phyloP scores from a whole-genome alignment of 2,797 vertebrate genomes.

The Lepilemur septentrionalis region DNA sequence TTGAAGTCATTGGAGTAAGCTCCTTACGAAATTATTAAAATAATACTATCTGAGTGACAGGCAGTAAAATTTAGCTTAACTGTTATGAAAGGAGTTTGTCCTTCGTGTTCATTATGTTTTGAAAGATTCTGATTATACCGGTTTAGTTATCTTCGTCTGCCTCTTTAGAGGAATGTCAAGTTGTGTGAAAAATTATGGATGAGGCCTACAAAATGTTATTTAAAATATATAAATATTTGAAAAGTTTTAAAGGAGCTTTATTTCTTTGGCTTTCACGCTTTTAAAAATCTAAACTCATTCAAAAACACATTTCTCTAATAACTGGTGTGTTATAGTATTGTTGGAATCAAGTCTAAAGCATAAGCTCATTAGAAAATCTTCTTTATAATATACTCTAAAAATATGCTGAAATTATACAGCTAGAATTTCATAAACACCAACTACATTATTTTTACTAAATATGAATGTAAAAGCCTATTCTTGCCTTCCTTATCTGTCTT shows the following conservation, averaged over 20 bases:
- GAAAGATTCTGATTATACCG: background rate
- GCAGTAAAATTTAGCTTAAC: background rate
- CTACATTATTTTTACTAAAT: constrained; percentile 80
- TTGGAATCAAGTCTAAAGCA: background rate
- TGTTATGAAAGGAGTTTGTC: background rate
- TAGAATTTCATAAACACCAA: constrained; percentile 72
- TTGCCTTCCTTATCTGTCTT: constrained; percentile 40
- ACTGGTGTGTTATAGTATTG: background rate
- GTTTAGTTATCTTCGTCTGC: background rate
- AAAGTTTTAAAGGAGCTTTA: background rate
- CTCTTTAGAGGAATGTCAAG: background rate
- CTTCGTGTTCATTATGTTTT: background rate
- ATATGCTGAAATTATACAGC: background rate
- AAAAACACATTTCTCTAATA: background rate
- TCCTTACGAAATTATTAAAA: background rate
- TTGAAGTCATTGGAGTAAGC: background rate
- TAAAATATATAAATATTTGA: background rate
- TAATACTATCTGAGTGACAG: background rate
- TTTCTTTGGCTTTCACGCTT: background rate
- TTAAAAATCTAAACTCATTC: constrained; percentile 8
- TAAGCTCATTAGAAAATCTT: background rate
- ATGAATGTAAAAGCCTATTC: constrained; percentile 78
- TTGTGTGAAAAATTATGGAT: background rate
- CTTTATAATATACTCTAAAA: background rate
- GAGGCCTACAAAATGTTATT: background rate